Conservation (phyloP, 2,113 vertebrate genomes). For the Catharus minimus region DNA sequence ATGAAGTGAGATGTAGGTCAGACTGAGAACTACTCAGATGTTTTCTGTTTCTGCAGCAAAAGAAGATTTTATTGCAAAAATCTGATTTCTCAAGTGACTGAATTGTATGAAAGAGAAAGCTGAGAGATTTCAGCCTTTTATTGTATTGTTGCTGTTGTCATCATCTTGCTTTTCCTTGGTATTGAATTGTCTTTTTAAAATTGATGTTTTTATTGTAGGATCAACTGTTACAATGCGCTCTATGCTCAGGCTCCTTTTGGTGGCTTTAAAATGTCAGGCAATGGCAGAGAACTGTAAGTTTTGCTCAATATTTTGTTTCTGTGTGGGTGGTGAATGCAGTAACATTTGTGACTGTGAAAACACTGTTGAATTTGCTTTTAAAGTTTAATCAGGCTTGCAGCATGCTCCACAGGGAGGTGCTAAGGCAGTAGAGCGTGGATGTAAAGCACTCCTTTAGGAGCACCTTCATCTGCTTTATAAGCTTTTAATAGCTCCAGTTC, state of each 20-base stretch:
- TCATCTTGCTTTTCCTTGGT: neutral
- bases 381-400: neutral
- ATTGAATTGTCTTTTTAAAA: neutral
- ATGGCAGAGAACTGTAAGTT: conserved; percentile 94
- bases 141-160: neutral
- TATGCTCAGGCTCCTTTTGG: conserved; percentile 92
- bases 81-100: neutral
- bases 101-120: neutral
- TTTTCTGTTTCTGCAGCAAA: neutral
- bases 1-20: neutral
- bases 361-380: neutral
- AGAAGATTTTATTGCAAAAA: conserved; percentile 21
- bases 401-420: neutral
- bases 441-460: neutral
- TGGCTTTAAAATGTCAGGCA: conserved; percentile 96
- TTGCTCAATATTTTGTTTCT: neutral
- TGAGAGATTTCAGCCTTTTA: neutral
- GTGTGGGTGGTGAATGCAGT: neutral
- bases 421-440: neutral
- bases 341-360: neutral
- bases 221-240: conserved; percentile 95
- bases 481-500: neutral
- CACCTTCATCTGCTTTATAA: neutral
- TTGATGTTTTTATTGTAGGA: conserved; percentile 74
- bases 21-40: neutral